Evolutionary conservation across 2,888 invertebrate species (phyloP).

Genomic region (Hydraecia micacea): DNA sequence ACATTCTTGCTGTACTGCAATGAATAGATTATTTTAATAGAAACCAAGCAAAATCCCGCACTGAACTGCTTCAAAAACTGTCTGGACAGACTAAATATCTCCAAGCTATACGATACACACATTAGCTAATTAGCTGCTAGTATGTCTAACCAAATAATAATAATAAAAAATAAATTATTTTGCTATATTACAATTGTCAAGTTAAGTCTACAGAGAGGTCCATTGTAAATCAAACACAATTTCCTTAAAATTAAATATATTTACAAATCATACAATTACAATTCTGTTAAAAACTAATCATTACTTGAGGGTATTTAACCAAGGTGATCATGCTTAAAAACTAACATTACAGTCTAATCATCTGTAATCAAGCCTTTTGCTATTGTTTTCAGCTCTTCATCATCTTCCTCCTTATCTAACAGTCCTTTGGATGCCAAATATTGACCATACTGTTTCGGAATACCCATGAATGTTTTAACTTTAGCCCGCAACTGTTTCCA

Average conservation of each 20-base stretch:
- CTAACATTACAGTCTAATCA: slow-evolving; percentile 67
- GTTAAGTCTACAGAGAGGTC: not conserved
- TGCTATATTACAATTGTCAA: not conserved
- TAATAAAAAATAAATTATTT: too few relatives aligned
- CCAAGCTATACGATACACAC: too few relatives aligned
- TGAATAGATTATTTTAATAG: not conserved
- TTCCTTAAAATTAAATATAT: slow-evolving; percentile 39
- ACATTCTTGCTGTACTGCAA: not conserved
- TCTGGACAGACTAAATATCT: too few relatives aligned
- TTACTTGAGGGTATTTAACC: not conserved
- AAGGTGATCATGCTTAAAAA: not conserved
- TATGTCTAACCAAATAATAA: too few relatives aligned
- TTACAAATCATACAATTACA: slow-evolving; percentile 36
- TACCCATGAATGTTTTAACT: slow-evolving; percentile 95
- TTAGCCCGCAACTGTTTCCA: slow-evolving; percentile 96
- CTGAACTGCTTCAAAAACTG: too few relatives aligned
- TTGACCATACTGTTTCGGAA: slow-evolving; percentile 94
- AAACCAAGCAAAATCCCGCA: not conserved
- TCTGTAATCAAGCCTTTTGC: slow-evolving; percentile 83
- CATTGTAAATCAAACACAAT: slow-evolving; percentile 19
- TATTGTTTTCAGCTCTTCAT: slow-evolving; percentile 85
- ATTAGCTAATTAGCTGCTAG: too few relatives aligned
- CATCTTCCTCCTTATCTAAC: slow-evolving; percentile 85
- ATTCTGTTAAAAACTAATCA: not conserved
- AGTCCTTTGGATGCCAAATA: slow-evolving; percentile 91